These are phyloP conservation scores for Drosophila diplacantha DNA, from an alignment of 2,888 invertebrate species.

Conservation along the genomic window DNA sequence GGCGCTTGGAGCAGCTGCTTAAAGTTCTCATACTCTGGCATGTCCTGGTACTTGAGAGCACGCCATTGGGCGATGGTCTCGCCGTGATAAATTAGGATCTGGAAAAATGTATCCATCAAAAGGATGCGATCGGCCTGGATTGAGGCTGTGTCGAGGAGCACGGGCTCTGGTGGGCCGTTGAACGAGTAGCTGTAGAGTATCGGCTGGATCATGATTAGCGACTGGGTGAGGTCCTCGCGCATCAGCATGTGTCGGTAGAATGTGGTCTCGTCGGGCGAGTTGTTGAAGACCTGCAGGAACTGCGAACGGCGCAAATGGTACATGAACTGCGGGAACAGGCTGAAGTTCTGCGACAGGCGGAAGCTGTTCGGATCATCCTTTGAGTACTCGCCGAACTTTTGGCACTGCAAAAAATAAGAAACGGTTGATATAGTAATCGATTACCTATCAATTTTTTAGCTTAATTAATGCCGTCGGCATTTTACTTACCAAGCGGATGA, in stretches of 20 bases:
- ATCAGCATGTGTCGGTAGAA: constrained; percentile 99
- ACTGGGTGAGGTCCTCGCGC: constrained; percentile 97
- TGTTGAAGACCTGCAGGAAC: constrained; percentile 99
- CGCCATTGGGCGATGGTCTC: constrained; percentile 99
- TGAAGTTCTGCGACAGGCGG: constrained; percentile 96
- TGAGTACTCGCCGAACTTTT: constrained; percentile 98
- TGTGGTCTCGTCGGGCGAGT: constrained; percentile 99
- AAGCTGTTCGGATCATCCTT: constrained; percentile 99
- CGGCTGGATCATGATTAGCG: constrained; percentile 99
- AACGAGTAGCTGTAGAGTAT: constrained; percentile 99
- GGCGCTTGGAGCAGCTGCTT: constrained; percentile 95
- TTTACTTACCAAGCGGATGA: constrained; percentile 90
- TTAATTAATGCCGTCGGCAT: not conserved
- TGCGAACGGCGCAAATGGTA: constrained; percentile 98
- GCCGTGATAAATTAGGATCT: constrained; percentile 99
- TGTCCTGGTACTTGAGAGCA: constrained; percentile 95
- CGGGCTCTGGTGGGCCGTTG: constrained; percentile 97
- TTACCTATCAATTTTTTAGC: not conserved
- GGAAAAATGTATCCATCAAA: constrained; percentile 99
- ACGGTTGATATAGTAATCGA: not conserved
- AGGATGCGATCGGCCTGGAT: constrained; percentile 98
- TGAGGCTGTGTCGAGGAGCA: constrained; percentile 96
- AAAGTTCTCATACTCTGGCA: constrained; percentile 98
- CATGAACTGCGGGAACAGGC: constrained; percentile 99
- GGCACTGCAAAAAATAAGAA: constrained; percentile 83